Conservation (phyloP, 2,113 vertebrate species). For the Motacilla alba region DNA sequence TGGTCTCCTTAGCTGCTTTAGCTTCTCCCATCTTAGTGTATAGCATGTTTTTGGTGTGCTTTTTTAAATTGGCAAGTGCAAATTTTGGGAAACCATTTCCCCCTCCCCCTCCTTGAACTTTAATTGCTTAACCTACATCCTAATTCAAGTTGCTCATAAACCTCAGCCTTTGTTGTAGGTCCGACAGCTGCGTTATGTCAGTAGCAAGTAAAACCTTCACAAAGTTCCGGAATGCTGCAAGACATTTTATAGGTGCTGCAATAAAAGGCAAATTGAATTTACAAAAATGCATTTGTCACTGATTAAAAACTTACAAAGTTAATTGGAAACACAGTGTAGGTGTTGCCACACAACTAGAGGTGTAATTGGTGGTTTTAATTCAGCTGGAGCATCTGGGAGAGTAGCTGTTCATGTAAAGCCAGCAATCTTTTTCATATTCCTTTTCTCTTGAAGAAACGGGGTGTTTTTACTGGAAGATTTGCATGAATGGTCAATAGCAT, state of each 20-base stretch:
- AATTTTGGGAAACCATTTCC: constrained; percentile 57
- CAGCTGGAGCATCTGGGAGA: not conserved
- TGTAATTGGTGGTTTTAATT: constrained; percentile 76
- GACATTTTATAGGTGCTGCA: constrained; percentile 85
- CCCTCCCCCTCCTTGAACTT: constrained; percentile 80
- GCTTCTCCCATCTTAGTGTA: not conserved
- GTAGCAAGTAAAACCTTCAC: constrained; percentile 93
- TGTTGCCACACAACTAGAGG: constrained; percentile 84
- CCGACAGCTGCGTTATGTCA: constrained; percentile 95
- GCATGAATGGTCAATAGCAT: not conserved
- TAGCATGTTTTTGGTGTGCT: not conserved
- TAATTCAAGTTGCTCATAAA: constrained; percentile 95
- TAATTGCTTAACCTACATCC: constrained; percentile 96
- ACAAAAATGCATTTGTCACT: constrained; percentile 83
- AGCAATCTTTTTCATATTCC: not conserved
- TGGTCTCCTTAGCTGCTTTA: not conserved
- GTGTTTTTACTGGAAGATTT: not conserved
- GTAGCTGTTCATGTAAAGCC: not conserved
- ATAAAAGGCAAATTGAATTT: constrained; percentile 87
- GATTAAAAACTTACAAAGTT: constrained; percentile 85
- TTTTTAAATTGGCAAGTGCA: constrained; percentile 30
- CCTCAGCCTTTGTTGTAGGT: constrained; percentile 91
- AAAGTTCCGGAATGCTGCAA: constrained; percentile 96
- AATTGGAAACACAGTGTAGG: constrained; percentile 82
- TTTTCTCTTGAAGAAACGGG: not conserved